Base-by-base conservation (phyloP, 2,797 vertebrate genomes). In the Lacerta bilineata region DNA sequence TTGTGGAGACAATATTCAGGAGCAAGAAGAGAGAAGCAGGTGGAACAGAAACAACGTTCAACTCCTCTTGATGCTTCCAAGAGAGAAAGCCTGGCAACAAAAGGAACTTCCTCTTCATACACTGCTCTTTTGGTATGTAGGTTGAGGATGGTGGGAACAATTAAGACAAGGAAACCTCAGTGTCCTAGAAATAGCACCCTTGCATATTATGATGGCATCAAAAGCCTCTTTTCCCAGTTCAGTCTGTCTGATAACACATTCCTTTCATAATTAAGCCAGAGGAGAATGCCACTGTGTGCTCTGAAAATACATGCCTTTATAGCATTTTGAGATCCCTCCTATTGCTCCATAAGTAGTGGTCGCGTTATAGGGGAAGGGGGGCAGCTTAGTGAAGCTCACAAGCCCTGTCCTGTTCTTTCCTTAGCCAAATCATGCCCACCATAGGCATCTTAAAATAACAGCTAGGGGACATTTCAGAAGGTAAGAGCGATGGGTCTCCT, bases 161-260 rank as follows among this genome's bases (percentile, higher is more conserved):
- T 71, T 33, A n/a, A 86, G 64, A 11, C 39, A 0, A 0, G 66
- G 46, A 83, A 10, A 8, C 18, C 0, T 0, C 39, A 10, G 17
- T 13, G 27, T 15, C 15, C 69, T 36, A 72, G 0, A 0, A 90
- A 74, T n/a, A 64, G 78, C 69, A 23, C 68, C 46, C 79, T 75
- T 72, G 80, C 79, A 66, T 29, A 33, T 33, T 71, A 66, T 83
- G n/a, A 15, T 9, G 46, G 74, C 3, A 17, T 50, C n/a, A 39
- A 33, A 84, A 33, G 10, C n/a, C 69, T 59, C 6, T 29, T 84
- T 61, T 27, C 13, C n/a, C 43, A 68, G 29, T 15, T 55, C n/a
- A 69, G 43, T 43, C 33, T 36, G 11, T 36, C 76, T 13, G 23
- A 36, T 68, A 79, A 55, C 17, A 27, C 55, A 8, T 75, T 75